These are phyloP conservation scores for Lota lota DNA, from an alignment of 2,113 vertebrate species.

Conservation along the genomic window DNA sequence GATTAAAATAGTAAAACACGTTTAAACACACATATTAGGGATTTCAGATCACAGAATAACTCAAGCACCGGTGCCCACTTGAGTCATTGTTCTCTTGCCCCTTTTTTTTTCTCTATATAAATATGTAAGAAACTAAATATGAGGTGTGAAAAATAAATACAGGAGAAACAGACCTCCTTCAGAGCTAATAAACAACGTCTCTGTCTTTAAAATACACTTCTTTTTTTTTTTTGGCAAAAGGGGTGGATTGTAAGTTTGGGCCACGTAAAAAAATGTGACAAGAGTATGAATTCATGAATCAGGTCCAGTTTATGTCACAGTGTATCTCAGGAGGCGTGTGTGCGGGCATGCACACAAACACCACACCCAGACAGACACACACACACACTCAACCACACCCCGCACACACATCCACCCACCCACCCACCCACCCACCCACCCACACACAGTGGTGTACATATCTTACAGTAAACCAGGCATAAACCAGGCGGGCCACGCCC, in stretches of 20 bases:
- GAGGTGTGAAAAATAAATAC: neutral
- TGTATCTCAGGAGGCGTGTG: constrained; percentile 48
- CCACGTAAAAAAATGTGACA: constrained; percentile 55
- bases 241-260: constrained; percentile 36
- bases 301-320: constrained; percentile 64
- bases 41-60: constrained; percentile 52
- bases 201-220: constrained; percentile 48
- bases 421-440: constrained; percentile 15
- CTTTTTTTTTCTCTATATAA: constrained; percentile 53
- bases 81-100: constrained; percentile 36
- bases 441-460: constrained; percentile 9
- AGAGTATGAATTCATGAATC: constrained; percentile 53
- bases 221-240: constrained; percentile 13
- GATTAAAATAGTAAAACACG: constrained; percentile 47
- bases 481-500: too few species aligned
- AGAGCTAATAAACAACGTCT: constrained; percentile 25
- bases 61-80: too few species aligned
- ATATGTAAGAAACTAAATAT: constrained; percentile 52
- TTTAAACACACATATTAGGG: constrained; percentile 58
- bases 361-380: constrained; percentile 1
- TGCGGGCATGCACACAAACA: neutral
- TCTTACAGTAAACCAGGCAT: too few species aligned
- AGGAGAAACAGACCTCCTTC: too few species aligned
- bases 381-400: neutral
- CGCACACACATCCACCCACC: neutral